Conservation (phyloP, 1,140 invertebrate genomes). For the Drosophila tani region DNA sequence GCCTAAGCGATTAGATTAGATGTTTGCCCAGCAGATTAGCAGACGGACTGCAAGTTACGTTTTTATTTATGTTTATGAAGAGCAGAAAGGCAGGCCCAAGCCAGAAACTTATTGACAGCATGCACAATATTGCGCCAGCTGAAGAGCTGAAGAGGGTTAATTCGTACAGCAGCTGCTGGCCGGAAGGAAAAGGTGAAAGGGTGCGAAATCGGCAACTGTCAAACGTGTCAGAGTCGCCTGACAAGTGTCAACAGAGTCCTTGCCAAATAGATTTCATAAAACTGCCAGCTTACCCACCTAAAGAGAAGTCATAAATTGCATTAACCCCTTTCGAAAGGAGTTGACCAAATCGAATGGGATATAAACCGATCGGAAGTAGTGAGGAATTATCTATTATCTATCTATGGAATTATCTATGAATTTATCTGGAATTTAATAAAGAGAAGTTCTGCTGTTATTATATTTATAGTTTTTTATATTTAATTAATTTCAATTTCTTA, state of each 20-base stretch:
- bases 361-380: not conserved
- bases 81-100: not conserved
- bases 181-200: constrained; percentile 50
- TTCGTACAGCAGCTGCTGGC: constrained; percentile 3
- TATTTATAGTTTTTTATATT: too few species aligned
- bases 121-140: constrained; percentile 67
- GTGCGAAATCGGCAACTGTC: constrained; percentile 59
- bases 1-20: constrained; percentile 76
- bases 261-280: constrained; percentile 64
- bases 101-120: constrained; percentile 73
- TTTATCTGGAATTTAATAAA: too few species aligned
- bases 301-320: constrained; percentile 43
- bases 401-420: too few species aligned
- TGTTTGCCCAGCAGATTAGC: constrained; percentile 46
- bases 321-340: constrained; percentile 20
- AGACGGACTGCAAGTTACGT: constrained; percentile 11
- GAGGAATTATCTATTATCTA: too few species aligned
- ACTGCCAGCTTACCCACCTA: constrained; percentile 31
- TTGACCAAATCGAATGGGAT: constrained; percentile 31
- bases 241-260: constrained; percentile 70
- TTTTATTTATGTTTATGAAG: constrained; percentile 22
- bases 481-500: not conserved
- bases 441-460: too few species aligned
- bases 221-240: constrained; percentile 74
- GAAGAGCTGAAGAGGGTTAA: constrained; percentile 41